Evolutionary conservation across 64 coral and sea anemone species (phyloP).

Genomic region (Astreopora myriophthalma): DNA sequence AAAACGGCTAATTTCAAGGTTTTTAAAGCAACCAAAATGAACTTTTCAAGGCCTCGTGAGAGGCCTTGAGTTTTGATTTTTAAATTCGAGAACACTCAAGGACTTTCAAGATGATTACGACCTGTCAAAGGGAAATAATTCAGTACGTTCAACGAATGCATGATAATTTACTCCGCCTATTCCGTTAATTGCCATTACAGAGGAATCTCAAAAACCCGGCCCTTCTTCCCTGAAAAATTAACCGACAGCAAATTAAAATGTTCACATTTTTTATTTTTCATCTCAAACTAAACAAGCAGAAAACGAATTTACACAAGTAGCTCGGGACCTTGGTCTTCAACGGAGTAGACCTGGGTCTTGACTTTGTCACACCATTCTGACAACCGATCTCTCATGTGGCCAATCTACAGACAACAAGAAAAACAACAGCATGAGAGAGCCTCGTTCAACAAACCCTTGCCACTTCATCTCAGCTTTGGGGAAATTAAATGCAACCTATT

Average conservation of each 20-base stretch:
- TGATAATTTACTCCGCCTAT: too few species aligned
- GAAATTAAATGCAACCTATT: too few species aligned
- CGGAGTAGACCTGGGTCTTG: conserved; percentile 92
- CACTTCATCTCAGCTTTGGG: neutral
- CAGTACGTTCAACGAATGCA: too few species aligned
- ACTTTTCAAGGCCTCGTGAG: too few species aligned
- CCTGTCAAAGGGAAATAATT: too few species aligned
- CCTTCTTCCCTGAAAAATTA: neutral
- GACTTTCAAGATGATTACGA: too few species aligned
- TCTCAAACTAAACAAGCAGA: neutral
- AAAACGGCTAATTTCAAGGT: too few species aligned
- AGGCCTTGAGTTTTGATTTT: too few species aligned
- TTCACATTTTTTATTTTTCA: neutral
- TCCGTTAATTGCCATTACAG: too few species aligned
- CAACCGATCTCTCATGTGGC: conserved; percentile 90
- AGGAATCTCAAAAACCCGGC: too few species aligned
- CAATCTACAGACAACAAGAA: conserved; percentile 65
- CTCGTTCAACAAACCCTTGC: neutral
- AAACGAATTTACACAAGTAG: conserved; percentile 72
- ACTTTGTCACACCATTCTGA: conserved; percentile 98
- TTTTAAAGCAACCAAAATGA: too few species aligned
- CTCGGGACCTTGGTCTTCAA: conserved; percentile 97
- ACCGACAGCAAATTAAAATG: neutral
- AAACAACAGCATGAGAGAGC: neutral
- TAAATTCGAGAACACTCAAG: too few species aligned